Conservation (phyloP, 2,888 invertebrate genomes). For the Thyatira batis region DNA sequence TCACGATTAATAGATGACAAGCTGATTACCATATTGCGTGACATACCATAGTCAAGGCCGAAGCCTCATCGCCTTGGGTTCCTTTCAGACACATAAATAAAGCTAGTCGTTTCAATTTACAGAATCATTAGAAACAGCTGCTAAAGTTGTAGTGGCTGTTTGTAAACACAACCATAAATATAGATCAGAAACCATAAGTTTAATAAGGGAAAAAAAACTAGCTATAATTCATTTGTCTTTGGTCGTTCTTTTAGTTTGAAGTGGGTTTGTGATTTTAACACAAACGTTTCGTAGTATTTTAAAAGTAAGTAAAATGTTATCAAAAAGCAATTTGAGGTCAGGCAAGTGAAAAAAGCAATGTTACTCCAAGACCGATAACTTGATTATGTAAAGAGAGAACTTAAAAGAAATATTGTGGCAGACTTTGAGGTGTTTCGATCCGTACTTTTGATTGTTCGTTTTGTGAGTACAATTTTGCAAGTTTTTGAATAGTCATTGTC, state of each 20-base stretch:
- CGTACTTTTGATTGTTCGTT: background rate
- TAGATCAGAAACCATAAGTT: conserved; percentile 3
- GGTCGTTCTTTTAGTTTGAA: conserved; percentile 11
- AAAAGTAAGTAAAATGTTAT: too few relatives aligned
- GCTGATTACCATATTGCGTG: conserved; percentile 33
- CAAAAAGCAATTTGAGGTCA: too few relatives aligned
- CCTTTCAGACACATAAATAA: conserved; percentile 30
- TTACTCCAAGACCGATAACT: conserved; percentile 20
- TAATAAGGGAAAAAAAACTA: background rate
- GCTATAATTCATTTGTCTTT: background rate
- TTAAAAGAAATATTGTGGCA: conserved; percentile 26
- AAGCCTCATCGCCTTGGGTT: conserved; percentile 34
- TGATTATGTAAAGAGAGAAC: conserved; percentile 17
- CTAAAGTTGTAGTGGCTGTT: conserved; percentile 19
- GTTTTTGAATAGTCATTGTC: background rate
- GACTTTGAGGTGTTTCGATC: background rate
- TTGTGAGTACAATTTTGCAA: too few relatives aligned
- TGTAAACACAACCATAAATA: conserved; percentile 8
- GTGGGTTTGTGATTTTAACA: too few relatives aligned
- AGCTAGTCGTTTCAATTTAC: conserved; percentile 15
- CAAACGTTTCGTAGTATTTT: too few relatives aligned
- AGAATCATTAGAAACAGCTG: conserved; percentile 11
- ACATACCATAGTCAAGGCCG: conserved; percentile 25
- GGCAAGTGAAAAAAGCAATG: conserved; percentile 15
- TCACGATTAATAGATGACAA: background rate